Percentiles rank a stretch among this genome's conserved stretches.
phyloP scores from a whole-genome alignment of 2,797 vertebrate genomes.

The Pipistrellus pipistrellus region DNA sequence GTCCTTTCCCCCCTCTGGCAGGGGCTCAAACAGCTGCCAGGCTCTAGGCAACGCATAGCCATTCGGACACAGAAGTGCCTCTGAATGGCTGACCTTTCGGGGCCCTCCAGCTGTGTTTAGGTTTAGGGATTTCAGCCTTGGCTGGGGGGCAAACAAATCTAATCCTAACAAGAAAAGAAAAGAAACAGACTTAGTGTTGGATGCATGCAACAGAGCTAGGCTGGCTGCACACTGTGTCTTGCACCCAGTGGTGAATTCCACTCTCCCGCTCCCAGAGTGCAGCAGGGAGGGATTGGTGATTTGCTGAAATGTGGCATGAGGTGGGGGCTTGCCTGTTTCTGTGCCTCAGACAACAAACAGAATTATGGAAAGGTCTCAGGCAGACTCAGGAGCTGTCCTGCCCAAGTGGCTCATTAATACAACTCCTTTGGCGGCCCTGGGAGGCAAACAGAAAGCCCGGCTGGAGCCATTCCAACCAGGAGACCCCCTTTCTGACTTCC shows the following conservation, averaged over 20 bases:
- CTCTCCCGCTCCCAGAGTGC: fast-evolving
- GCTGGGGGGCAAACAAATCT: neutral
- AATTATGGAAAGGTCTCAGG: neutral
- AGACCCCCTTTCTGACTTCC: neutral
- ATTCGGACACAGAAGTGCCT: neutral
- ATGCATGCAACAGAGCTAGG: neutral
- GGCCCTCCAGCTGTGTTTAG: neutral
- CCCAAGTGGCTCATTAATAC: neutral
- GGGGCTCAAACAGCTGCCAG: neutral
- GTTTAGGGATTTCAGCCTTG: conserved; percentile 68
- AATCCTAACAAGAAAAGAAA: conserved; percentile 53
- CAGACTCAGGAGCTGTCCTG: conserved; percentile 4
- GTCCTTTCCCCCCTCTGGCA: neutral
- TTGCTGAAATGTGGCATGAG: neutral
- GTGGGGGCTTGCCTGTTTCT: neutral
- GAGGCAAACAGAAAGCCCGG: neutral
- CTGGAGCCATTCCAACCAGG: neutral
- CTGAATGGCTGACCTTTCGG: neutral
- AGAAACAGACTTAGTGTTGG: neutral
- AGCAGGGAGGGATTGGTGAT: neutral
- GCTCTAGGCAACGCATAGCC: neutral
- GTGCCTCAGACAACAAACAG: neutral
- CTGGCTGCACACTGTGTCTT: fast-evolving
- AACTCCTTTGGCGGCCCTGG: neutral
- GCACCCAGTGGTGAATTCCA: neutral